Evolutionary conservation across 2,888 invertebrate genomes (phyloP), one percentile per base, ranked within the genome.

Genomic region (Pherbina coryleti): DNA sequence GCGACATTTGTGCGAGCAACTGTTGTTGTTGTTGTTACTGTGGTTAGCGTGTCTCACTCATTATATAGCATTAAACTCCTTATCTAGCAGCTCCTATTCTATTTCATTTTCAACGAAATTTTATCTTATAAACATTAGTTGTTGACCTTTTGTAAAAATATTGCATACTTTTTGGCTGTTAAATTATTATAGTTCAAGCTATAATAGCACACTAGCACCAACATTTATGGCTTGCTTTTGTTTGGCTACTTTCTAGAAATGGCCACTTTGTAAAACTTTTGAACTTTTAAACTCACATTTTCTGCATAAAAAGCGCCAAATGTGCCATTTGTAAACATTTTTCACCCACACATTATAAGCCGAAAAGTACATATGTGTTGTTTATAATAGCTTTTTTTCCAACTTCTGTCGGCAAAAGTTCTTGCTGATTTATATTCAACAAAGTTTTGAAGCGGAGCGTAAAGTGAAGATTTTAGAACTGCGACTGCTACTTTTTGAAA

Each of bases 341-440:
- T 44, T 14, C 9, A 22, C 62, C 51, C 14, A 53, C 57, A 37
- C 19, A 53, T 34, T 66, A 66, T 19, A 19, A 44, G 69, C 69
- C 69, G 49, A 51, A 69, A 69, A 69, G 69, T 49, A n/a, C n/a
- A n/a, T n/a, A 69, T 25, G 69, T 28, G 69, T 51, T 69, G 69
- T 9, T 69, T 69, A 25, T 60, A 51, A 25, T 19, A n/a, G 17
- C 44, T 19, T 25, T 66, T 19, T 64, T 75, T n/a, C n/a, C 9
- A 11, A 71, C 49, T 25, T 49, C 25, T 3, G 28, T 69, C 51
- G 22, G 9, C n/a, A 49, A 49, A 28, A 49, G 69, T 49, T 69
- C 22, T 22, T 49, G 17, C 69, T 25, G 17, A 5, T 69, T 66
- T 37, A 34, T 31, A 64, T 64, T 64, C 66, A 66, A 8, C 25